Base-by-base conservation (phyloP, 2,888 invertebrate species). In the Diplazon laetatorius region DNA sequence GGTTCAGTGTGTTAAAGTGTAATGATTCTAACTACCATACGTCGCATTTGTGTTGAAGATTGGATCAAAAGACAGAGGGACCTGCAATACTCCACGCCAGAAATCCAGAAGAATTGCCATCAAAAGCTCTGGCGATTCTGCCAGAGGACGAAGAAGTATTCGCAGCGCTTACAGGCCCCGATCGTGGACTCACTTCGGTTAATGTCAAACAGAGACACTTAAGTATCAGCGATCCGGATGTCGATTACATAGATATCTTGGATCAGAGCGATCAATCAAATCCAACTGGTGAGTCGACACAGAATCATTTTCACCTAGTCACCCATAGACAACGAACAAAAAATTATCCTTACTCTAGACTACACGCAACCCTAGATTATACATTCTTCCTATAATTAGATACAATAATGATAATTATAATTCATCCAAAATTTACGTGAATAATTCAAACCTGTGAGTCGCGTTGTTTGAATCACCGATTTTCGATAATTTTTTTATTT, bases 161-260 rank as follows among this genome's bases (percentile, higher is more conserved):
- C 71, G 95, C 95, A 9, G 95, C 96, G 69, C 94, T 94, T 86
- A 95, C 97, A 0, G 97, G 97, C 8, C 97, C 97, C 0, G 95
- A 95, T 84, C 95, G 94, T 74, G 97, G 97, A 0, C 92, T 97
- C 2, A 95, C 95, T 0, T 94, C 95, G 59, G 95, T 96, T 22
- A 94, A 94, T 89, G 91, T 94, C 59, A 93, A 93, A 60, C 94
- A 94, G 85, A 92, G 94, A 82, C 94, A 95, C 89, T 92, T 95
- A 79, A 94, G 94, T 72, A 93, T 94, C 55, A 92, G 92, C 55
- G 95, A 95, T 85, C 93, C 94, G 30, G 95, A 95, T 86, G 95
- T 95, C 63, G 95, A 95, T 89, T 95, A 94, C 84, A 95, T 95
- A 81, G 95, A 95, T 86, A 94, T 91, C 76, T 89, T 92, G 76